phyloP scores from a whole-genome alignment of 1,140 invertebrate genomes.

The Brachionus calyciflorus region DNA sequence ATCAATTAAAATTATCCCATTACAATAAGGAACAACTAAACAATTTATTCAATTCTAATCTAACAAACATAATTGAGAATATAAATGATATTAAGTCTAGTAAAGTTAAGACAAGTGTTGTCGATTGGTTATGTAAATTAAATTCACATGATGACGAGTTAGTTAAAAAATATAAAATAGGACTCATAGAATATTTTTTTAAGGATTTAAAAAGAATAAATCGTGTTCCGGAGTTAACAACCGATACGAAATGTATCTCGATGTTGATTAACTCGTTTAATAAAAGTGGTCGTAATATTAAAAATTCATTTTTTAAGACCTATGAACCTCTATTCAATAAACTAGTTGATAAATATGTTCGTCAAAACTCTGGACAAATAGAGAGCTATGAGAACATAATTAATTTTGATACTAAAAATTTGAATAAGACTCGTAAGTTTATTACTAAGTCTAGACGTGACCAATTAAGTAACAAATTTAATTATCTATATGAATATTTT shows the following conservation, averaged over 20 bases:
- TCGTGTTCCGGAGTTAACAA: background rate
- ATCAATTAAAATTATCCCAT: background rate
- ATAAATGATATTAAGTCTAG: background rate
- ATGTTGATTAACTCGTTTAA: constrained; percentile 10
- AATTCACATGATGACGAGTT: background rate
- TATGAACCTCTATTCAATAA: background rate
- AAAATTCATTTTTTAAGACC: background rate
- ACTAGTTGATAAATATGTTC: constrained; percentile 10
- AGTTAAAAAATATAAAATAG: background rate
- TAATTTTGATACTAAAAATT: background rate
- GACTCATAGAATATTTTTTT: constrained; percentile 8
- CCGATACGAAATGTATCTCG: background rate
- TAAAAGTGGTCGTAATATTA: background rate
- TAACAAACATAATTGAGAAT: background rate
- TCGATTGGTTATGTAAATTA: background rate
- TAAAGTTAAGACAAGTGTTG: background rate
- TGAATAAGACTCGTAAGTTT: background rate
- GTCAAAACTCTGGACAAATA: background rate
- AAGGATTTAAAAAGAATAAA: background rate
- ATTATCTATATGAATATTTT: constrained; percentile 24
- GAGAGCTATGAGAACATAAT: background rate
- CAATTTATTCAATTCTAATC: background rate
- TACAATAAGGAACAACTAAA: background rate
- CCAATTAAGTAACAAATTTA: constrained; percentile 9
- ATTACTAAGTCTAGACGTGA: background rate